Percentiles rank a stretch among this genome's conserved stretches.
phyloP scores from a whole-genome alignment of 2,888 invertebrate genomes.

The Cyclophora punctaria region DNA sequence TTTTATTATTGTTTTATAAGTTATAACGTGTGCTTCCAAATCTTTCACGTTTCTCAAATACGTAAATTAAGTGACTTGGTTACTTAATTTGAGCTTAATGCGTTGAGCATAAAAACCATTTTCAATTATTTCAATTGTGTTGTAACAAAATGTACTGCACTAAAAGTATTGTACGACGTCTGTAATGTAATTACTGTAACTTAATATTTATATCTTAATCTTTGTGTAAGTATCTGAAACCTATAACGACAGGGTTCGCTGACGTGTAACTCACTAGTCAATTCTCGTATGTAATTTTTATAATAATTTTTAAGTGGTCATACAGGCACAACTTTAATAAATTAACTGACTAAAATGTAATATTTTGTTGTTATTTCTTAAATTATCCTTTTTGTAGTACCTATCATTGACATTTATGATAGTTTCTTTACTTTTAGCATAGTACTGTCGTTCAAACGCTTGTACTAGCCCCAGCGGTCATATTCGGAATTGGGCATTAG shows the following conservation, averaged over 20 bases:
- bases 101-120: neutral
- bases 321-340: neutral
- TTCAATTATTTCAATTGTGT: neutral
- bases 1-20: too few relatives aligned
- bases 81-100: neutral
- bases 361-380: slow-evolving; percentile 9
- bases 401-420: too few relatives aligned
- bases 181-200: neutral
- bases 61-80: neutral
- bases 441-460: too few relatives aligned
- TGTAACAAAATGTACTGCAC: neutral
- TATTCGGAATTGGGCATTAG: too few relatives aligned
- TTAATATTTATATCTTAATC: slow-evolving; percentile 1
- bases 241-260: slow-evolving; percentile 27
- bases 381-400: too few relatives aligned
- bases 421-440: too few relatives aligned
- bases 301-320: neutral
- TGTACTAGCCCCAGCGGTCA: too few relatives aligned
- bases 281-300: slow-evolving; percentile 26
- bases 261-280: slow-evolving; percentile 45
- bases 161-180: neutral
- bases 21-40: too few relatives aligned
- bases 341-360: slow-evolving; percentile 9
- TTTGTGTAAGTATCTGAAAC: slow-evolving; percentile 5
- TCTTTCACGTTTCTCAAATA: neutral